phyloP scores from a whole-genome alignment of 2,113 vertebrate genomes.

The Chelonoidis abingdonii region DNA sequence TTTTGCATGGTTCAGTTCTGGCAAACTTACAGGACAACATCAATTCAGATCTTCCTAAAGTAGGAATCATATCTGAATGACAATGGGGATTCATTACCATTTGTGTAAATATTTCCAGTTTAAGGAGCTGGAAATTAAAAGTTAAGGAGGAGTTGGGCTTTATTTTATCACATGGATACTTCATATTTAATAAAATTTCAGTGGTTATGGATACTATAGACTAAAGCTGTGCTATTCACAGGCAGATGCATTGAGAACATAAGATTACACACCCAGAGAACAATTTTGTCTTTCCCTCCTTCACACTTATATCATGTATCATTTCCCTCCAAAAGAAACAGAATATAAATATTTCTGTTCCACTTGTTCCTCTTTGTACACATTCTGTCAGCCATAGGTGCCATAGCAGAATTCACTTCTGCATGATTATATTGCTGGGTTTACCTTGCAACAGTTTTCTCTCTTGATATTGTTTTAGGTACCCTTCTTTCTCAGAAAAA shows the following conservation, averaged over 20 bases:
- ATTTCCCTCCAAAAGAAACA: slow-evolving; percentile 43
- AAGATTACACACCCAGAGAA: not conserved
- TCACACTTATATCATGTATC: slow-evolving; percentile 17
- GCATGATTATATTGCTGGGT: not conserved
- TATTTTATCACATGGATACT: slow-evolving; percentile 27
- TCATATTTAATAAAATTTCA: not conserved
- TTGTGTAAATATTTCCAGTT: slow-evolving; percentile 33
- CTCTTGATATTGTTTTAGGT: not conserved
- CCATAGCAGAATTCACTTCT: slow-evolving; percentile 44
- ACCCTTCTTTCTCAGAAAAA: slow-evolving; percentile 42
- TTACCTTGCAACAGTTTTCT: slow-evolving; percentile 48
- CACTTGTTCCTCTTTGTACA: not conserved
- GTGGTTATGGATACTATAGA: not conserved
- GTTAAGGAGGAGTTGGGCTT: slow-evolving; percentile 2
- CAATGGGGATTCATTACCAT: slow-evolving; percentile 37
- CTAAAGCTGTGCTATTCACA: slow-evolving; percentile 6
- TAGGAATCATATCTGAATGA: slow-evolving; percentile 27
- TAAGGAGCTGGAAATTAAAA: slow-evolving; percentile 47
- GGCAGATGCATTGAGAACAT: not conserved
- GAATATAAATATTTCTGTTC: slow-evolving; percentile 10
- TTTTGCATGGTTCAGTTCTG: slow-evolving; percentile 34
- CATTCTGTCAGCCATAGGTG: not conserved
- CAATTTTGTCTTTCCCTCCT: not conserved
- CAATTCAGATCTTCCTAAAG: slow-evolving; percentile 37
- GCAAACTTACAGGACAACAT: slow-evolving; percentile 28